These are phyloP conservation scores for Drosophila baimaii DNA, from an alignment of 1,140 invertebrate genomes.

Conservation along the genomic window DNA sequence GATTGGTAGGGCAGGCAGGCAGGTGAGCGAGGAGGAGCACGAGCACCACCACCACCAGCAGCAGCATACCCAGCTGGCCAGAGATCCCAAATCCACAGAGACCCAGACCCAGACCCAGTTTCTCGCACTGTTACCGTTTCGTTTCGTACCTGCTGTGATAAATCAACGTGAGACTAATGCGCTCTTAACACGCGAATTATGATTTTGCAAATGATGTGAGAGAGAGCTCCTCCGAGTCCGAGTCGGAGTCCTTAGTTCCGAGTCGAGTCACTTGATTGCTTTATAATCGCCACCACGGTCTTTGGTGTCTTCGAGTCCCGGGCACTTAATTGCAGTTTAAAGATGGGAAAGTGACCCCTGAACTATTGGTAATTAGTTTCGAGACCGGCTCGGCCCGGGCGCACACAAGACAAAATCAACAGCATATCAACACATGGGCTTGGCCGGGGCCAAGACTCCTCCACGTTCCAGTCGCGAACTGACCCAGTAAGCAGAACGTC, in stretches of 20 bases:
- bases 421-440: constrained; percentile 71
- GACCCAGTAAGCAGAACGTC: constrained; percentile 59
- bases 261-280: constrained; percentile 70
- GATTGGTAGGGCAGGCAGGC: constrained; percentile 7
- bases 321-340: constrained; percentile 78
- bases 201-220: constrained; percentile 82
- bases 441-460: neutral
- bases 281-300: constrained; percentile 73
- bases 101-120: constrained; percentile 74
- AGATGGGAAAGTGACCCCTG: constrained; percentile 62
- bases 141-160: constrained; percentile 74
- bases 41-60: constrained; percentile 30
- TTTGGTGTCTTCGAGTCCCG: constrained; percentile 17
- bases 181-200: constrained; percentile 83
- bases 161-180: constrained; percentile 84
- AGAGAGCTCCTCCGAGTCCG: constrained; percentile 11
- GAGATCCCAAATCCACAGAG: constrained; percentile 7
- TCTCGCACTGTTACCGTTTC: constrained; percentile 38
- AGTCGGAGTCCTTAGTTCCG: neutral
- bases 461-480: constrained; percentile 53
- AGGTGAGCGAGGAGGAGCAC: constrained; percentile 16
- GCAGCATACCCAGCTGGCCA: constrained; percentile 42
- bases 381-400: constrained; percentile 8
- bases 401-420: constrained; percentile 64
- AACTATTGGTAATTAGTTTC: constrained; percentile 81